A percentile compares a stretch with the other conserved stretches of the same genome.
Conservation (phyloP, 2,113 vertebrate genomes). For the Ammodytes dubius region DNA sequence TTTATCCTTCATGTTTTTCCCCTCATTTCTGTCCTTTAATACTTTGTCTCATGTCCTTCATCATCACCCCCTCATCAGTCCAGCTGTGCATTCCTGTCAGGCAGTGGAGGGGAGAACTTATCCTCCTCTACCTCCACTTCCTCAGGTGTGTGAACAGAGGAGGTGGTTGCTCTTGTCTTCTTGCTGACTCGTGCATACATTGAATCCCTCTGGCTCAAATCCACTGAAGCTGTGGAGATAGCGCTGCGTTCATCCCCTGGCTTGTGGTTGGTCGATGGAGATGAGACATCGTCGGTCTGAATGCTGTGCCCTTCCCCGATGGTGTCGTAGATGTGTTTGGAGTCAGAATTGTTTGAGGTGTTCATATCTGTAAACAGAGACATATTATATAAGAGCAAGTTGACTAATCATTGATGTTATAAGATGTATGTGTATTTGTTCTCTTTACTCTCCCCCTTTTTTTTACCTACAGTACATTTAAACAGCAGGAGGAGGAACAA, state of each 20-base stretch:
- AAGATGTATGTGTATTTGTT: neutral
- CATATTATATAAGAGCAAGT: neutral
- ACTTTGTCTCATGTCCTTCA: neutral
- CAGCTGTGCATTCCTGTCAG: constrained; percentile 24
- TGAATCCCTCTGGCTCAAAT: neutral
- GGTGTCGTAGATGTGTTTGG: constrained; percentile 22
- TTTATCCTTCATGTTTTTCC: neutral
- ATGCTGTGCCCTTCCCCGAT: neutral
- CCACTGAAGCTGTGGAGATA: neutral
- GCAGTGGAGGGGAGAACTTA: constrained; percentile 47
- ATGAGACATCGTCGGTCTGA: fast-evolving
- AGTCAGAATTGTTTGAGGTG: neutral
- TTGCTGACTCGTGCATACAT: constrained; percentile 59
- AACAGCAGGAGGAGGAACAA: too few relatives aligned
- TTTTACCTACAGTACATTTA: neutral
- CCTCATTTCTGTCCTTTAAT: neutral
- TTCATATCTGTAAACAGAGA: constrained; percentile 18
- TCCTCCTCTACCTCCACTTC: constrained; percentile 5
- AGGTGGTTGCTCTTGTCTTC: constrained; percentile 5
- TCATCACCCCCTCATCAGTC: constrained; percentile 18
- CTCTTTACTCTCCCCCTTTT: neutral
- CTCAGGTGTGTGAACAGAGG: constrained; percentile 24
- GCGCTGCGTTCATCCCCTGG: neutral
- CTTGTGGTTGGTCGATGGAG: neutral
- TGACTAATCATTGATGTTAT: neutral